Evolutionary conservation across 2,113 vertebrate species (phyloP).

Genomic region (Amia ocellicauda): DNA sequence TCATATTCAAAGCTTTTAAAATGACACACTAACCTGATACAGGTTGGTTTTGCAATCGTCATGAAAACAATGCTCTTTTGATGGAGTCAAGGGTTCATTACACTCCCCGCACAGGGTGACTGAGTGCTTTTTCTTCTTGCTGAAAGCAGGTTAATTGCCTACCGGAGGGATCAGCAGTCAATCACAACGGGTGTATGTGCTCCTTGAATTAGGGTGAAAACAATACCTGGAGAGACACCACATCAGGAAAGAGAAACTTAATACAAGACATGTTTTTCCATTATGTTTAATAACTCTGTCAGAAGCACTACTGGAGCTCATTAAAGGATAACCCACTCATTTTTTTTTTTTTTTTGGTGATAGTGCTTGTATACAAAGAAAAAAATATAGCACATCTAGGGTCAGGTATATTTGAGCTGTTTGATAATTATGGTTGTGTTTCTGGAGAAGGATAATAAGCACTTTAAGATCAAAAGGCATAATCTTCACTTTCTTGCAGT

Average conservation of each 20-base stretch:
- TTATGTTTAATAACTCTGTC: slow-evolving; percentile 25
- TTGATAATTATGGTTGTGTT: background rate
- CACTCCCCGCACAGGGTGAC: background rate
- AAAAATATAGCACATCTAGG: background rate
- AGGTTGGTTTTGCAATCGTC: background rate
- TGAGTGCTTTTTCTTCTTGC: background rate
- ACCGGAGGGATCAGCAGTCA: background rate
- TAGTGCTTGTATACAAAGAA: background rate
- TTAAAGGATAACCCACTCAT: background rate
- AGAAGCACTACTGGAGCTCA: background rate
- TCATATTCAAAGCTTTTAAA: background rate
- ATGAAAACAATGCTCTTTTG: slow-evolving; percentile 1
- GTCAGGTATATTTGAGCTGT: too few relatives aligned
- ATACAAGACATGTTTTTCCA: slow-evolving; percentile 15
- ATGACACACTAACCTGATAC: background rate
- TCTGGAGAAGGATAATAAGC: background rate
- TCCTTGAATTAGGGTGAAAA: background rate
- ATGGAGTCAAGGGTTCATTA: background rate
- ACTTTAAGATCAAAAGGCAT: background rate
- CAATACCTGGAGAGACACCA: background rate
- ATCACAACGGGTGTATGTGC: background rate
- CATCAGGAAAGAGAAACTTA: slow-evolving; percentile 18
- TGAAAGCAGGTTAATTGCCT: background rate
- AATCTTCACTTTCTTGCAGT: too few relatives aligned
- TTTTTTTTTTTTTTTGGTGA: background rate